These are phyloP conservation scores for Octopus bimaculoides DNA, from an alignment of 1,140 invertebrate species.

Conservation along the genomic window DNA sequence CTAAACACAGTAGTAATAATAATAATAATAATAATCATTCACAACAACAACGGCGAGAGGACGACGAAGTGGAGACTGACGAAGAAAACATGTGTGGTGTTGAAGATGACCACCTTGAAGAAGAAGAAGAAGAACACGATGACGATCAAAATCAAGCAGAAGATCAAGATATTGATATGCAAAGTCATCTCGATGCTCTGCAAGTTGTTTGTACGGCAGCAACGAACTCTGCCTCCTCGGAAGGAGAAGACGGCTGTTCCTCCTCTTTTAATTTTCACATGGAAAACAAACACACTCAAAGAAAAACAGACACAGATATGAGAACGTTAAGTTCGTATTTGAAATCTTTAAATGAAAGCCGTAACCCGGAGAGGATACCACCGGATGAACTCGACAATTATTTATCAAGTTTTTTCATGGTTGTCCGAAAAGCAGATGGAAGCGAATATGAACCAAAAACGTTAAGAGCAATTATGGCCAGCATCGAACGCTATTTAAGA, in stretches of 20 bases:
- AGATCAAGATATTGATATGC: slow-evolving; percentile 2
- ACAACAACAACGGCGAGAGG: background rate
- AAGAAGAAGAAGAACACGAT: background rate
- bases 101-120: background rate
- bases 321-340: slow-evolving; percentile 43
- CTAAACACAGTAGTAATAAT: background rate
- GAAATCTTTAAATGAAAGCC: slow-evolving; percentile 40
- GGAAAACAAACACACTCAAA: slow-evolving; percentile 48
- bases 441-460: slow-evolving; percentile 48
- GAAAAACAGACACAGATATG: slow-evolving; percentile 50
- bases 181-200: background rate
- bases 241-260: background rate
- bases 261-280: slow-evolving; percentile 18
- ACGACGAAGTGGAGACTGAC: background rate
- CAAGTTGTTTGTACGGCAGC: background rate
- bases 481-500: slow-evolving; percentile 44
- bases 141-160: background rate
- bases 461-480: slow-evolving; percentile 44
- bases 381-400: slow-evolving; percentile 45
- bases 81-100: background rate
- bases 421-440: slow-evolving; percentile 46
- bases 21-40: background rate
- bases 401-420: slow-evolving; percentile 43
- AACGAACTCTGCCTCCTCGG: background rate
- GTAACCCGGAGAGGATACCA: slow-evolving; percentile 39